Base-by-base conservation (phyloP, 2,888 invertebrate species). In the Brenthis hecate region DNA sequence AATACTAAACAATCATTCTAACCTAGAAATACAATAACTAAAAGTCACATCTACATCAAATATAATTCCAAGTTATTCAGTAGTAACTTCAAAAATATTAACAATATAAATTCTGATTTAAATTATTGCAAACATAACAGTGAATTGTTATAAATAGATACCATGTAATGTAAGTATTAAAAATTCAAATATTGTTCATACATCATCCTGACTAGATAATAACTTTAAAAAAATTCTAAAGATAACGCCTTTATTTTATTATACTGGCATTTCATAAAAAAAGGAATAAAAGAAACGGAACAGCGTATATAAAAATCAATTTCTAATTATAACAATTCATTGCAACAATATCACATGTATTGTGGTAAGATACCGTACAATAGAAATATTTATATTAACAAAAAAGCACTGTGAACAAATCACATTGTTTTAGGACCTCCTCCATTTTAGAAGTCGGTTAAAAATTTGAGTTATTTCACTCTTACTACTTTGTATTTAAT, bases 91-190 rank as follows among this genome's bases (percentile, higher is more conserved):
- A 66, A 66, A 74, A 76, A 75, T 70, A 71, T 71, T 70, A 79
- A 80, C 77, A 74, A 74, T 75, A 77, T 76, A 76, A 77, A 78
- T 72, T 74, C 72, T 71, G 72, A 60, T 56, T 57, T 48, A 47
- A 70, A 56, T 53, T 64, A 73, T 72, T 64, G 53, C 62, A 68
- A 71, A 69, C 63, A 66, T 64, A 72, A 68, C 65, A 69, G 48
- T 68, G 48, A 50, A 63, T 65, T 57, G 54, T 55, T 61, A 50
- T 43, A 53, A 53, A 54, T 43, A 62, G 32, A 61, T 19, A 53
- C 1, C 6, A n/a, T 11, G n/a, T 16, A 56, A 13, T 36, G 32
- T 11, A 32, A 36, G 13, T 57, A 47, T 43, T 47, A 58, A 58
- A 58, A 23, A 23, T 47, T 58, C 14, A 48, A 14, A 28, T 48